These are phyloP conservation scores for Podarcis lilfordi DNA, from an alignment of 2,797 vertebrate species.

Conservation along the genomic window DNA sequence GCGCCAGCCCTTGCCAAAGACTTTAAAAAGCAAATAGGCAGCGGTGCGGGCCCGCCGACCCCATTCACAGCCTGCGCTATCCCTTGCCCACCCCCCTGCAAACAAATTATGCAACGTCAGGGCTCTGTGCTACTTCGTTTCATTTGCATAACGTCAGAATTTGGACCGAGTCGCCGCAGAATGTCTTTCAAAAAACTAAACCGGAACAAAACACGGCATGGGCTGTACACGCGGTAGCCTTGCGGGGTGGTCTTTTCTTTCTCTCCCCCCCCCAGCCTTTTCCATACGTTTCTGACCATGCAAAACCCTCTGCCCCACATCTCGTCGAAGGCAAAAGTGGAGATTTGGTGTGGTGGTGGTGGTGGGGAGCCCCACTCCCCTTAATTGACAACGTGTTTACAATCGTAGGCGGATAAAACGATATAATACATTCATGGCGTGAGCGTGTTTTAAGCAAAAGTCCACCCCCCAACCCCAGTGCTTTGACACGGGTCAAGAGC, in stretches of 20 bases:
- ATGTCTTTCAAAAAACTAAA: not conserved
- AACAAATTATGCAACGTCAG: not conserved
- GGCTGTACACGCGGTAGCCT: not conserved
- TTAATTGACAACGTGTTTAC: not conserved
- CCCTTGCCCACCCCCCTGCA: not conserved
- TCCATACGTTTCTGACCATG: not conserved
- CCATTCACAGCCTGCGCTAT: too few species aligned
- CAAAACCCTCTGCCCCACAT: not conserved
- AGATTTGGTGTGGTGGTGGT: not conserved
- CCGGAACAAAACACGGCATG: too few species aligned
- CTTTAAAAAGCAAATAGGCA: too few species aligned
- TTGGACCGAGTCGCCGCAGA: not conserved
- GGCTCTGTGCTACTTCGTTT: not conserved
- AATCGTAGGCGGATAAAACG: not conserved
- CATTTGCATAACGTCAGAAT: not conserved
- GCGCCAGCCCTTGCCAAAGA: too few species aligned
- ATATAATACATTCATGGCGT: constrained; percentile 9
- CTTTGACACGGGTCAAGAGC: not conserved
- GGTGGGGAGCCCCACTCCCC: not conserved
- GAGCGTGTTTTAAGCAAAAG: too few species aligned
- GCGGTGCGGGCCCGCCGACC: accelerated
- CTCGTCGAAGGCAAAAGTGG: not conserved
- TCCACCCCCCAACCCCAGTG: too few species aligned
- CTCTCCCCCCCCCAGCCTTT: not conserved
- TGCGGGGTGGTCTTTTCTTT: too few species aligned